phyloP scores from a whole-genome alignment of 2,888 invertebrate species.

The Acanthococcus lagerstroemiae region DNA sequence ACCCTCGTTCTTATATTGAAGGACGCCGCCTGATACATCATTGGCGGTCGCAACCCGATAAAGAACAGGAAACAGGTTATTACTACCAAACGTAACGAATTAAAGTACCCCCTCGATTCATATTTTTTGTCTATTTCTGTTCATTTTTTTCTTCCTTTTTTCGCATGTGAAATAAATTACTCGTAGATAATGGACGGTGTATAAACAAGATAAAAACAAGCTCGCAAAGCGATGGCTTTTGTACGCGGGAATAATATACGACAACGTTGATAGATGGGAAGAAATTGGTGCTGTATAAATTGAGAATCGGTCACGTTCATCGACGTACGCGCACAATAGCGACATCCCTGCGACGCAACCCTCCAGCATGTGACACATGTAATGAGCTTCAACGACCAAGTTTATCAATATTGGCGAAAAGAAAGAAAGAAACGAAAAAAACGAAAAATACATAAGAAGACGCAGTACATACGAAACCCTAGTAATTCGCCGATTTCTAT shows the following conservation, averaged over 20 bases:
- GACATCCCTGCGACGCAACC: neutral
- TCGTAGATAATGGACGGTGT: neutral
- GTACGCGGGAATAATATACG: neutral
- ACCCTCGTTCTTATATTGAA: too few species aligned
- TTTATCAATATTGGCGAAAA: neutral
- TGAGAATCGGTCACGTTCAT: neutral
- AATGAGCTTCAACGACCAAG: neutral
- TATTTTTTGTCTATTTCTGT: neutral
- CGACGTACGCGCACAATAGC: neutral
- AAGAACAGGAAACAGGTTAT: neutral
- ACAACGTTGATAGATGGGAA: neutral
- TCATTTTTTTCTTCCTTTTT: neutral
- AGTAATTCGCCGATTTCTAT: too few species aligned
- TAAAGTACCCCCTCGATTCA: neutral
- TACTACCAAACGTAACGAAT: neutral
- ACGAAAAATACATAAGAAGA: too few species aligned
- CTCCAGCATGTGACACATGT: neutral
- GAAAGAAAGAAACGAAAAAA: too few species aligned
- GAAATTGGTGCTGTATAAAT: neutral
- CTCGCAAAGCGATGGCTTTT: neutral
- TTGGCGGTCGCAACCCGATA: neutral
- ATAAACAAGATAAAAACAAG: neutral
- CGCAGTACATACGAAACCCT: too few species aligned
- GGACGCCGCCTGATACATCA: too few species aligned
- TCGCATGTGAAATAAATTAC: neutral